Base-by-base conservation (phyloP, 1,140 invertebrate genomes). In the Magallana ariakensis region DNA sequence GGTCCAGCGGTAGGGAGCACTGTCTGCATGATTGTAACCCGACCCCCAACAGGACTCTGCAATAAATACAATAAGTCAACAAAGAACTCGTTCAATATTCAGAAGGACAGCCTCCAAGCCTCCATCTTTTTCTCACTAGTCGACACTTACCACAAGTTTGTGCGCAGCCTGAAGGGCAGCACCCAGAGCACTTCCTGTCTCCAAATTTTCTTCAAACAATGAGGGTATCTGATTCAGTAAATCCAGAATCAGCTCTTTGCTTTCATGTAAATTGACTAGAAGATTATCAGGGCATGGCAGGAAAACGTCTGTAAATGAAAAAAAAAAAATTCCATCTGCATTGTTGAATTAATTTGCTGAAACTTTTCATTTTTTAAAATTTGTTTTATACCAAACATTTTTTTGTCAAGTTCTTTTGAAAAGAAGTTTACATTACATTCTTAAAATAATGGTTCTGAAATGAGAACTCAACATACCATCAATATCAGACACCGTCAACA, bases 1-100 rank as follows among this genome's bases (percentile, higher is more conserved):
- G 98, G 97, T 9, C 99, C 99, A 87, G 97, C 93, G 93, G 97
- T 99, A 15, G 99, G 98, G 91, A 99, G 95, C 93, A 97, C 97
- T 15, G 97, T 96, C 95, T 99, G 98, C 95, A 99, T 97, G 4
- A 99, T 97, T 19, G 98, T 98, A 1, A 99, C 96, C 75, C 99
- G 96, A 80, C 99, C 99, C 87, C 99, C 99, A 22, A 97, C 98
- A n/a, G 97, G 95, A 88, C 96, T 96, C 97, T 98, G 92, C 83
- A 96, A 83, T 60, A 54, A 53, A 11, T 54, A 82, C 60, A 62
- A 62, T 4, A 56, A 33, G 15, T 55, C 11, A 26, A 83, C n/a
- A 83, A 46, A 46, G 33, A 2, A 46, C 33, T 46, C 1, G 3
- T 46, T 46, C 33, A 46, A 46, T 46, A 46, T 46, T 46, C 33